A percentile compares a stretch with the other conserved stretches of the same genome.
These are phyloP conservation scores for Apostichopus californicus DNA, from an alignment of 35 echinoderm and acorn worm genomes.

Conservation along the genomic window DNA sequence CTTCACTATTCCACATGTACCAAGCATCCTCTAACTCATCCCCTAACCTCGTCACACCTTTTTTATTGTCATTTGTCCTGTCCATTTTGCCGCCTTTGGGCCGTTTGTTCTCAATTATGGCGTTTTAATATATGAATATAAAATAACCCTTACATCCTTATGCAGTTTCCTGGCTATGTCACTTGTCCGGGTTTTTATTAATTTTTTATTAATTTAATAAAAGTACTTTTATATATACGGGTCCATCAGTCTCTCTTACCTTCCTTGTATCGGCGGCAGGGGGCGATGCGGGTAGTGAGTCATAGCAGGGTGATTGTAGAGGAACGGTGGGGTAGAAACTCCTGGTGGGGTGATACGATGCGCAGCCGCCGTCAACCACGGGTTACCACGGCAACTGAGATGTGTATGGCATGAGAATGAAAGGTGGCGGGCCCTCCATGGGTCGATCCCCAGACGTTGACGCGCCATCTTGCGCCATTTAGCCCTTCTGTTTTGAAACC, in stretches of 20 bases:
- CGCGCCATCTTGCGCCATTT: conserved; percentile 96
- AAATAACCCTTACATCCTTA: too few relatives aligned
- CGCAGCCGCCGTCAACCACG: conserved; percentile 80
- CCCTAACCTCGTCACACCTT: too few relatives aligned
- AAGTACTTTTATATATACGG: too few relatives aligned
- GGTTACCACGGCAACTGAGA: conserved; percentile 75
- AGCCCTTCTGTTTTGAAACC: conserved; percentile 98
- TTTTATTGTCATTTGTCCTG: too few relatives aligned
- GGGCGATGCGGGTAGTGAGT: conserved; percentile 35
- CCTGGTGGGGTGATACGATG: conserved; percentile 39
- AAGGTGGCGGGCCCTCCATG: conserved; percentile 90
- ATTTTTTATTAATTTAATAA: too few relatives aligned
- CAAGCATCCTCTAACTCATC: too few relatives aligned
- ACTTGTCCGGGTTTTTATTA: too few relatives aligned
- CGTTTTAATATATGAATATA: too few relatives aligned
- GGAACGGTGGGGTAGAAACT: conserved; percentile 43
- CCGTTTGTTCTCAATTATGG: too few relatives aligned
- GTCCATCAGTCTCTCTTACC: neutral
- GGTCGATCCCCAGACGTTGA: conserved; percentile 87
- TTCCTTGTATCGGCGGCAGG: conserved; percentile 51
- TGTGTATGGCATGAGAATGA: conserved; percentile 62
- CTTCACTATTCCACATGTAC: too few relatives aligned
- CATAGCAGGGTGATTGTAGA: conserved; percentile 53
- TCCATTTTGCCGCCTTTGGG: too few relatives aligned
- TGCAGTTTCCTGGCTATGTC: too few relatives aligned